Conservation (phyloP, 2,888 invertebrate species). For the Trisateles emortualis region DNA sequence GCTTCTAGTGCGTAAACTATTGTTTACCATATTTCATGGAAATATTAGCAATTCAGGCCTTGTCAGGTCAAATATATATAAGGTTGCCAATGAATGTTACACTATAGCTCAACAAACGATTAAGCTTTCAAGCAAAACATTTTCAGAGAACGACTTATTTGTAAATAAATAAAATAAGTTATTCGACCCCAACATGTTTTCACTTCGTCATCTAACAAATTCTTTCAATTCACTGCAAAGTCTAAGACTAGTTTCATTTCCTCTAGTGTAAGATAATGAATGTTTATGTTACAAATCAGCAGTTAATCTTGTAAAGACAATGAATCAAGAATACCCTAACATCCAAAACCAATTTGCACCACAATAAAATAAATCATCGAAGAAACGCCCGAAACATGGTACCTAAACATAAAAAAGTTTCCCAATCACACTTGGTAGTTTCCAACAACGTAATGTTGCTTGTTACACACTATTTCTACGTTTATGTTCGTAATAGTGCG, state of each 20-base stretch:
- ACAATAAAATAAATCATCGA: conserved; percentile 50
- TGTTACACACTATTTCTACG: conserved; percentile 38
- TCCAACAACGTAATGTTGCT: conserved; percentile 32
- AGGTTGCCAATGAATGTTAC: neutral
- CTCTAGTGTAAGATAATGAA: neutral
- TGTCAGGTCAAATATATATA: neutral
- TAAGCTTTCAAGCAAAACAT: neutral
- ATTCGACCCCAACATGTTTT: too few relatives aligned
- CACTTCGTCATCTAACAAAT: neutral
- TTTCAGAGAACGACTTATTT: too few relatives aligned
- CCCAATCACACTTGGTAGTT: conserved; percentile 55
- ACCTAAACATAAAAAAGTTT: conserved; percentile 54
- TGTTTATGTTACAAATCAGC: neutral
- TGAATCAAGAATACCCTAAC: conserved; percentile 9
- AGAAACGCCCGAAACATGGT: conserved; percentile 22
- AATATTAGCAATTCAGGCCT: neutral
- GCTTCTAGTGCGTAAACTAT: neutral
- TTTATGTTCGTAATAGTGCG: conserved; percentile 30
- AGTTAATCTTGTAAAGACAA: conserved; percentile 1
- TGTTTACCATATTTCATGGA: neutral
- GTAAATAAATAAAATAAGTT: too few relatives aligned
- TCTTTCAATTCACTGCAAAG: neutral
- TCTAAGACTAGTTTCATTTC: neutral
- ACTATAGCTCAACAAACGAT: neutral
- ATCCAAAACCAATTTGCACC: conserved; percentile 37